Evolutionary conservation across 53 echinoderm and acorn worm species (phyloP).

Genomic region (Luidia sarsii): DNA sequence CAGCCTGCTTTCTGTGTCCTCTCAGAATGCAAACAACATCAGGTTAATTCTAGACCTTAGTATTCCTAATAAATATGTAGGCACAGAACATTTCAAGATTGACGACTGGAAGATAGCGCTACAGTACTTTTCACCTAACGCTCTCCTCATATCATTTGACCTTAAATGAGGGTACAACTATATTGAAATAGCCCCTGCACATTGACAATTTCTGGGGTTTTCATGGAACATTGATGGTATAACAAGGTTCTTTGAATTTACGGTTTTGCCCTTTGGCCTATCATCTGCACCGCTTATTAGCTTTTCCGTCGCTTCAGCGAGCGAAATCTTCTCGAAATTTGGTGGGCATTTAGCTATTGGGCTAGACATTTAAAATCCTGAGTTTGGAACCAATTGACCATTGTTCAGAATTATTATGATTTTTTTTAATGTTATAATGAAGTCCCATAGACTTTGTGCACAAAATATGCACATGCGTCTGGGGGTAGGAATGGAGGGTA

Average conservation of each 20-base stretch:
- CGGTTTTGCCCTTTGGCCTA: constrained; percentile 13
- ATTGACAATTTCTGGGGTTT: constrained; percentile 1
- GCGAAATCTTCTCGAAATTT: too few relatives aligned
- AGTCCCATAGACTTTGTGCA: too few relatives aligned
- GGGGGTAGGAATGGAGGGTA: too few relatives aligned
- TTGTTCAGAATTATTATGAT: too few relatives aligned
- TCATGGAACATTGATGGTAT: background rate
- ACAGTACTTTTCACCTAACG: background rate
- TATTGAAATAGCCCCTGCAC: background rate
- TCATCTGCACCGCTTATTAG: constrained; percentile 8
- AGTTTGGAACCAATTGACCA: too few relatives aligned
- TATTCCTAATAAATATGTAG: background rate
- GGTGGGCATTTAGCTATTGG: too few relatives aligned
- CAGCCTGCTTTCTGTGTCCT: constrained; percentile 9
- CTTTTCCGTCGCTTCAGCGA: too few relatives aligned
- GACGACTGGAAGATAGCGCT: constrained; percentile 27
- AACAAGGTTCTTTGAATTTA: constrained; percentile 16
- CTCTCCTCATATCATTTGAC: background rate
- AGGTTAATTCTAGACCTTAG: constrained; percentile 23
- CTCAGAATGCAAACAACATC: constrained; percentile 4
- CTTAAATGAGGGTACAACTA: constrained; percentile 25
- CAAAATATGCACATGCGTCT: too few relatives aligned
- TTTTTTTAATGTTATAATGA: too few relatives aligned
- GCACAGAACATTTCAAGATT: background rate
- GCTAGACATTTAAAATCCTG: too few relatives aligned